These are phyloP conservation scores for Tupiocoris notatus DNA, from an alignment of 2,888 invertebrate genomes.

Conservation along the genomic window DNA sequence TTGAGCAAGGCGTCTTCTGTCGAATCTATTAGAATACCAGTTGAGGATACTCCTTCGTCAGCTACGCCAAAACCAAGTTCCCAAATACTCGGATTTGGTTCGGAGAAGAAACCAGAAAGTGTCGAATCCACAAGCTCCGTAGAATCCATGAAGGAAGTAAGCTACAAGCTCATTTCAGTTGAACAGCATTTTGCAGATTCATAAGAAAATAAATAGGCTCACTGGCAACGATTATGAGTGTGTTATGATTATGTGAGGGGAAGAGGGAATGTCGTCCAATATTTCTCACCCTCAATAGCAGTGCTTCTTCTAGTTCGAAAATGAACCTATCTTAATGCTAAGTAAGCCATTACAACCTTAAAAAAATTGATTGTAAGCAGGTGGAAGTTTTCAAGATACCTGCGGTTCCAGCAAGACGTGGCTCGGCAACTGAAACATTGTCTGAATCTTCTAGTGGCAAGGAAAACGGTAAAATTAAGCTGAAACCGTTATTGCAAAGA, in stretches of 20 bases:
- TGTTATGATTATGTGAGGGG: too few species aligned
- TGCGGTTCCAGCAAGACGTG: neutral
- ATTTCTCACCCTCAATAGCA: too few species aligned
- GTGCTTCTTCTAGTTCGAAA: too few species aligned
- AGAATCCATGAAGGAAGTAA: slow-evolving; percentile 5
- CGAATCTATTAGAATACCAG: slow-evolving; percentile 3
- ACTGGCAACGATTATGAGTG: too few species aligned
- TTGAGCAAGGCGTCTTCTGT: slow-evolving; percentile 7
- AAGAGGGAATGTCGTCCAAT: too few species aligned
- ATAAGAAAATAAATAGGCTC: too few species aligned
- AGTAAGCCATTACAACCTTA: too few species aligned
- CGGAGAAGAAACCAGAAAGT: neutral
- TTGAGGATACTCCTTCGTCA: neutral
- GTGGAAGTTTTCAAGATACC: slow-evolving; percentile 7
- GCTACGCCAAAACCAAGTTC: slow-evolving; percentile 11
- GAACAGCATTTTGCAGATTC: too few species aligned
- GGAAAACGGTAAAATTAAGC: slow-evolving; percentile 8
- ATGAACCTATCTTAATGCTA: too few species aligned
- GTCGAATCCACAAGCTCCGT: neutral
- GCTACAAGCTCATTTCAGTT: neutral
- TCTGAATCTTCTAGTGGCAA: slow-evolving; percentile 21
- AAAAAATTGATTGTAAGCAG: too few species aligned
- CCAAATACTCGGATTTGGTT: neutral
- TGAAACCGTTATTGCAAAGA: neutral
- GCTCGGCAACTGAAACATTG: slow-evolving; percentile 23